These are phyloP conservation scores for Mimas tiliae DNA, from an alignment of 2,888 invertebrate species.

Conservation along the genomic window DNA sequence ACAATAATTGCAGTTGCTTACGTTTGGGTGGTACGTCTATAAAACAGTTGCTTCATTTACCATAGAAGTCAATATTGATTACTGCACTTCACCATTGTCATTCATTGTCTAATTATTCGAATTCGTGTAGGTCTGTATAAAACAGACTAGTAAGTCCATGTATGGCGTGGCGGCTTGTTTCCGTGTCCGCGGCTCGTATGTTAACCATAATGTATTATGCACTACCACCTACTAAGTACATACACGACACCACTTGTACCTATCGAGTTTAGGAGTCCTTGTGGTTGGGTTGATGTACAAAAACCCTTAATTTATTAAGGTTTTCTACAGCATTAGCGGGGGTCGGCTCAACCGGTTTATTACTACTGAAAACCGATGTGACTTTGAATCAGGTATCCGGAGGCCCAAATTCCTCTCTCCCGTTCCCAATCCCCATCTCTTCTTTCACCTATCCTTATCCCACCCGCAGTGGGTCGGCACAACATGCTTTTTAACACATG, in stretches of 20 bases:
- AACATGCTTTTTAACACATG: too few species aligned
- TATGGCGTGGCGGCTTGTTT: constrained; percentile 1
- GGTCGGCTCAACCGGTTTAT: too few species aligned
- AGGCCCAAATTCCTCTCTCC: too few species aligned
- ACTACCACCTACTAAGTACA: background rate
- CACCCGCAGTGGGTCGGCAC: too few species aligned
- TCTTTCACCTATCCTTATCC: too few species aligned
- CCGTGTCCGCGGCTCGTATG: constrained; percentile 5
- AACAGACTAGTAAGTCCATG: background rate
- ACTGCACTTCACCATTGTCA: too few species aligned
- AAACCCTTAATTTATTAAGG: background rate
- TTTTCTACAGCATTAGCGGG: background rate
- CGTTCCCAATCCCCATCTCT: too few species aligned
- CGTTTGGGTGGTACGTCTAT: background rate
- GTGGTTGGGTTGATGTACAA: background rate
- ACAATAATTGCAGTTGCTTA: background rate
- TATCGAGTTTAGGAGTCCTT: background rate
- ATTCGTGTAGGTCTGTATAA: background rate
- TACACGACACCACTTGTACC: background rate
- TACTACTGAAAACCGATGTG: too few species aligned
- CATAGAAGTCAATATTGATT: background rate
- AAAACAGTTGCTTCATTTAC: background rate
- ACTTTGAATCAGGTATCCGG: too few species aligned
- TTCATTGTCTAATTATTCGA: constrained; percentile 1
- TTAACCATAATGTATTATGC: constrained; percentile 3